Conservation (phyloP, 2,888 invertebrate species). For the Serrognathus titanus region DNA sequence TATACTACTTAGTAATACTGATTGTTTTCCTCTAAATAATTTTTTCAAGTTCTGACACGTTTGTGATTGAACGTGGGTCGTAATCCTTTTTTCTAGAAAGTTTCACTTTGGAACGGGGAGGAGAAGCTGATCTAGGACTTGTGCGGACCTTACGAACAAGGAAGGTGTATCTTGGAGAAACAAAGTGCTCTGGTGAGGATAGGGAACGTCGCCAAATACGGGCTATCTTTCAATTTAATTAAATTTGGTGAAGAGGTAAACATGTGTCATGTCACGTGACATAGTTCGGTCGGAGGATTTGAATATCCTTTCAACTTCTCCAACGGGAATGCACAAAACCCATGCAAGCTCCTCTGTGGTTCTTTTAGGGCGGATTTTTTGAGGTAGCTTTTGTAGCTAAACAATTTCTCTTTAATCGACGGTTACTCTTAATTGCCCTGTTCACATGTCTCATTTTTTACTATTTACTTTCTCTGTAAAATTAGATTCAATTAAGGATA, state of each 20-base stretch:
- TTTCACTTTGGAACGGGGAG: constrained; percentile 51
- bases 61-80: constrained; percentile 69
- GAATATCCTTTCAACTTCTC: constrained; percentile 74
- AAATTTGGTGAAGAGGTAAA: constrained; percentile 79
- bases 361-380: constrained; percentile 39
- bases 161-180: constrained; percentile 32
- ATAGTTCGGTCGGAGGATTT: constrained; percentile 55
- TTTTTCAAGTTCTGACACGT: constrained; percentile 76
- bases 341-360: constrained; percentile 41
- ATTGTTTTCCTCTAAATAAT: constrained; percentile 75
- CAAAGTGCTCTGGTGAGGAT: constrained; percentile 50
- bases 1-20: too few species aligned
- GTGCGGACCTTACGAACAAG: constrained; percentile 48
- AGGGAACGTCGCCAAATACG: constrained; percentile 68
- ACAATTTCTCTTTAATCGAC: too few species aligned
- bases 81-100: constrained; percentile 61
- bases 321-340: constrained; percentile 51
- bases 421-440: too few species aligned
- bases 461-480: too few species aligned
- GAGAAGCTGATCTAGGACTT: constrained; percentile 49
- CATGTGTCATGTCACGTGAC: constrained; percentile 71
- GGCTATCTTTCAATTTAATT: constrained; percentile 71
- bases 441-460: too few species aligned
- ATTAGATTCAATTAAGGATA: too few species aligned
- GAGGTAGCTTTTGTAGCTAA: constrained; percentile 30